These are phyloP conservation scores for Catocala fraxini DNA, from an alignment of 2,888 invertebrate species.

Conservation along the genomic window DNA sequence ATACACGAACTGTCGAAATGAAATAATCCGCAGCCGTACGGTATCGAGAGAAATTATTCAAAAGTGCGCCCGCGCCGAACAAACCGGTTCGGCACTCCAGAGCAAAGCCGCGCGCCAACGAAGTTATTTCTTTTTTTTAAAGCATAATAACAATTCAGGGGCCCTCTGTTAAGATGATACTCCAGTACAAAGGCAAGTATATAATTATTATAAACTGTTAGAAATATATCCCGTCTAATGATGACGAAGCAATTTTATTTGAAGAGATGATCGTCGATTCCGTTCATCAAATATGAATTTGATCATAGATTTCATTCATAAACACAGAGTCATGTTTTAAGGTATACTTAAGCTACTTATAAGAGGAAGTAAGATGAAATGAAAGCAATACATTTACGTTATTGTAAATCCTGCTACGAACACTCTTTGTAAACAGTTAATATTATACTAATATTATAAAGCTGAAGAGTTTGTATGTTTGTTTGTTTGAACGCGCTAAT, in stretches of 20 bases:
- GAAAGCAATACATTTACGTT: no score
- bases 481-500: no score
- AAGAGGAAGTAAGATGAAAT: no score
- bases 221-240: neutral
- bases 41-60: conserved; percentile 62
- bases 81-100: conserved; percentile 52
- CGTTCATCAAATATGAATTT: neutral
- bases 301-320: neutral
- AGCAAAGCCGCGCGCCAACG: conserved; percentile 41
- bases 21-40: conserved; percentile 47
- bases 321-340: no score
- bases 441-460: no score
- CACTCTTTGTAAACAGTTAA: no score
- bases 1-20: conserved; percentile 38
- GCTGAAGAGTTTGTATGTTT: no score
- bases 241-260: conserved; percentile 9
- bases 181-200: conserved; percentile 17
- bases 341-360: no score
- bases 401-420: no score
- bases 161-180: conserved; percentile 30
- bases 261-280: neutral
- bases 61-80: conserved; percentile 47
- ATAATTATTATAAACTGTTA: conserved; percentile 18
- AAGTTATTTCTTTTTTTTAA: conserved; percentile 51
- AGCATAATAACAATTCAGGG: conserved; percentile 39